phyloP scores from a whole-genome alignment of 2,113 vertebrate species.

The Dasypus novemcinctus region DNA sequence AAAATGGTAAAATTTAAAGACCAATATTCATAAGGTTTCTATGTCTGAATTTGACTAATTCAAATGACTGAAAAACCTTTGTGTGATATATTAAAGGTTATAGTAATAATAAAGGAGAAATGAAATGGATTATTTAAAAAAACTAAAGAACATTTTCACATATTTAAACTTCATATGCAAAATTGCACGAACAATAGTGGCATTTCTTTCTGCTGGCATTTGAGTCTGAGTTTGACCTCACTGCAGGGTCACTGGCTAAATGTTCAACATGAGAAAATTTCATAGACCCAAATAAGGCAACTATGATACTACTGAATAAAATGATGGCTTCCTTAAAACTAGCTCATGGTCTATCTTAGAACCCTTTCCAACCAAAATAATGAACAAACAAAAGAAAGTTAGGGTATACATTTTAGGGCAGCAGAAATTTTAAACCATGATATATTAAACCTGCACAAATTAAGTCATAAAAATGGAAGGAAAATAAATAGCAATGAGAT shows the following conservation, averaged over 20 bases:
- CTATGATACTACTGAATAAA: not conserved
- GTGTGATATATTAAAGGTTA: constrained; percentile 26
- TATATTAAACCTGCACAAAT: not conserved
- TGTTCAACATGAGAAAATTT: not conserved
- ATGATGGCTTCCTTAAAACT: not conserved
- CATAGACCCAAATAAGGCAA: not conserved
- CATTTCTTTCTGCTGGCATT: constrained; percentile 44
- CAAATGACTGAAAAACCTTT: constrained; percentile 2
- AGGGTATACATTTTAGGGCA: constrained; percentile 3
- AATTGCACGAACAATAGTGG: constrained; percentile 29
- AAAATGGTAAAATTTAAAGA: constrained; percentile 44
- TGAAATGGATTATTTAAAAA: not conserved
- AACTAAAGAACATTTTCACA: not conserved
- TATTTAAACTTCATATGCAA: constrained; percentile 52
- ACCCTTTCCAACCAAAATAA: not conserved
- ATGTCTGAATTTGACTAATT: not conserved
- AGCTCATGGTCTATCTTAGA: not conserved
- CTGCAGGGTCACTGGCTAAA: constrained; percentile 39
- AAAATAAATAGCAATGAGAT: not conserved
- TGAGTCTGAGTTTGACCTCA: constrained; percentile 11
- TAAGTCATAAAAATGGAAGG: not conserved
- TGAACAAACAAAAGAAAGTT: not conserved
- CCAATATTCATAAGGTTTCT: not conserved
- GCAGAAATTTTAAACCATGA: not conserved
- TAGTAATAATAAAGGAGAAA: constrained; percentile 36